Percentiles rank a stretch among this genome's conserved stretches.
Evolutionary conservation across 2,797 vertebrate genomes (phyloP).

Genomic region (Leucoraja ocellata): DNA sequence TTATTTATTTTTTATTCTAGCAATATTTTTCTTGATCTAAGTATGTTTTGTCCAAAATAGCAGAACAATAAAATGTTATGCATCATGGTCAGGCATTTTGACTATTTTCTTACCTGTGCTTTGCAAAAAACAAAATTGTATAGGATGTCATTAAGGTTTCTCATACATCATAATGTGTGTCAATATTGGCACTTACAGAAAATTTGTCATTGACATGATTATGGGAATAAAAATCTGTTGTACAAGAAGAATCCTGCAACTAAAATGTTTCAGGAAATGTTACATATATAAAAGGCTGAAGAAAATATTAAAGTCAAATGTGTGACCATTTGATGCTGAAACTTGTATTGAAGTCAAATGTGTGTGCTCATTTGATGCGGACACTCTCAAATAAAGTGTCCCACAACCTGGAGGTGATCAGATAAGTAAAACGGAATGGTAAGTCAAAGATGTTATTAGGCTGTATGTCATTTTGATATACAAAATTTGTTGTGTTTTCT

Average conservation of each 20-base stretch:
- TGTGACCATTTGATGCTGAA: too few relatives aligned
- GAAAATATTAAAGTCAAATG: not conserved
- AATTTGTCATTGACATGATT: not conserved
- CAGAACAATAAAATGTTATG: not conserved
- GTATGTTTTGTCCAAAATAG: not conserved
- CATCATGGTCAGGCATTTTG: not conserved
- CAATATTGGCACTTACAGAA: not conserved
- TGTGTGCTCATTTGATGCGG: not conserved
- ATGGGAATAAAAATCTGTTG: not conserved
- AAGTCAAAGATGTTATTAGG: conserved; percentile 22
- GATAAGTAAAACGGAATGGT: conserved; percentile 24
- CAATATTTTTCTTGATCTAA: not conserved
- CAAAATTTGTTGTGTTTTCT: not conserved
- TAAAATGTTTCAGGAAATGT: not conserved
- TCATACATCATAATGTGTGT: not conserved
- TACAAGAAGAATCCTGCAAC: not conserved
- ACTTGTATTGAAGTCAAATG: conserved; percentile 1
- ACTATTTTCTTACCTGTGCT: conserved; percentile 16
- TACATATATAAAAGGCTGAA: not conserved
- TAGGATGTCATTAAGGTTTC: not conserved
- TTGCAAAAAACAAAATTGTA: not conserved
- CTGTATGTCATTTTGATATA: not conserved
- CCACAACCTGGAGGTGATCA: not conserved
- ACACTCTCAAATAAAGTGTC: not conserved
- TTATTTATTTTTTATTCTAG: conserved; percentile 17